Conservation (phyloP, 2,888 invertebrate genomes). For the Nomada goodeniana region DNA sequence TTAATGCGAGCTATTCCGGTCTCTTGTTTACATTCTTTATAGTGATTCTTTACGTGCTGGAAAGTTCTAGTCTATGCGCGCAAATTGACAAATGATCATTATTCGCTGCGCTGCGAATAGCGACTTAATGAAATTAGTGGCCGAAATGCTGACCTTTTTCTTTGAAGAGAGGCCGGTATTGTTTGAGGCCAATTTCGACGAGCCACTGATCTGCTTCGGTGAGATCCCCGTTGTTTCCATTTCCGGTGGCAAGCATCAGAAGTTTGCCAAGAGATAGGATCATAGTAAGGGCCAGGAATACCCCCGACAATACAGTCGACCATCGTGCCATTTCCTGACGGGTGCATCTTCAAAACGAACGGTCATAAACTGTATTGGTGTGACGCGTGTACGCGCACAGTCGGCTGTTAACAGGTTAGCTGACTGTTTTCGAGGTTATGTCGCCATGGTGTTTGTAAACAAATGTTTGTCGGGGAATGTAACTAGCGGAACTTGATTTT, state of each 20-base stretch:
- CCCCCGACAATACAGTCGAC: slow-evolving; percentile 83
- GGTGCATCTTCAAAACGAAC: slow-evolving; percentile 71
- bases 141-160: slow-evolving; percentile 88
- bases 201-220: slow-evolving; percentile 91
- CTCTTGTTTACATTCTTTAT: no score
- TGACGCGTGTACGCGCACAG: slow-evolving; percentile 5
- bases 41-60: background rate
- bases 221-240: slow-evolving; percentile 85
- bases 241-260: slow-evolving; percentile 80
- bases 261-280: slow-evolving; percentile 82
- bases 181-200: slow-evolving; percentile 89
- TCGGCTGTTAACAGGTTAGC: slow-evolving; percentile 60
- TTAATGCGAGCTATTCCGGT: background rate
- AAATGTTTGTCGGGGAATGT: slow-evolving; percentile 53
- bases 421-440: slow-evolving; percentile 69
- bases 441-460: slow-evolving; percentile 75
- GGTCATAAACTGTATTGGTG: slow-evolving; percentile 3
- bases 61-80: background rate
- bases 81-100: background rate
- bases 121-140: background rate
- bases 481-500: slow-evolving; percentile 33
- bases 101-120: background rate
- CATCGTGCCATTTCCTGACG: slow-evolving; percentile 82
- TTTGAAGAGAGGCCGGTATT: slow-evolving; percentile 89
- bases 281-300: slow-evolving; percentile 83